Evolutionary conservation across 2,888 invertebrate species (phyloP).

Genomic region (Dasypolia templi): DNA sequence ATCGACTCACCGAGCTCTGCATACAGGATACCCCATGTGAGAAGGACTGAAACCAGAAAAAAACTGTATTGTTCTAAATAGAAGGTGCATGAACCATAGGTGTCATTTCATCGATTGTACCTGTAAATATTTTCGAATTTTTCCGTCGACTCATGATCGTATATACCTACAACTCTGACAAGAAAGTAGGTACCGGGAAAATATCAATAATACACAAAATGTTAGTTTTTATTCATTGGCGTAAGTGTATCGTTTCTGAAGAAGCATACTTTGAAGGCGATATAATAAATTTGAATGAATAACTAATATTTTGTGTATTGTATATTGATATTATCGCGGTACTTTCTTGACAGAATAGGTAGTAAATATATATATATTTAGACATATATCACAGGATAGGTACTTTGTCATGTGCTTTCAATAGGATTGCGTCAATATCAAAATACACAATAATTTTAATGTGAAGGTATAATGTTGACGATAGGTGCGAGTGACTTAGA

Average conservation of each 20-base stretch:
- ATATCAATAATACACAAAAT: too few relatives aligned
- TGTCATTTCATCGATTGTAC: not conserved
- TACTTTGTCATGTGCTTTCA: constrained; percentile 2
- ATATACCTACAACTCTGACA: too few relatives aligned
- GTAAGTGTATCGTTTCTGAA: too few relatives aligned
- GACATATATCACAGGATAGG: not conserved
- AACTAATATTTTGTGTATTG: too few relatives aligned
- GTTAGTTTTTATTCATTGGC: too few relatives aligned
- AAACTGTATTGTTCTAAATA: not conserved
- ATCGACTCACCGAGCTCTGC: constrained; percentile 91
- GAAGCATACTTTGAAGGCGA: too few relatives aligned
- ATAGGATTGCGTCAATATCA: constrained; percentile 4
- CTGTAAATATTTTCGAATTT: not conserved
- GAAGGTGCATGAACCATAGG: not conserved
- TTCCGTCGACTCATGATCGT: not conserved
- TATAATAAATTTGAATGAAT: too few relatives aligned
- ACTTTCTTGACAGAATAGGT: too few relatives aligned
- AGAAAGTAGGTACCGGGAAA: too few relatives aligned
- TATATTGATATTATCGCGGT: too few relatives aligned
- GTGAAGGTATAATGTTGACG: constrained; percentile 8
- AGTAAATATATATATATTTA: too few relatives aligned
- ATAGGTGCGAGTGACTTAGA: constrained; percentile 8
- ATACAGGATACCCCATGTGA: constrained; percentile 93
- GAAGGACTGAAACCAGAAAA: constrained; percentile 84
- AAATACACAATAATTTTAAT: constrained; percentile 5